phyloP scores from a whole-genome alignment of 2,113 vertebrate species.

The Alligator sinensis region DNA sequence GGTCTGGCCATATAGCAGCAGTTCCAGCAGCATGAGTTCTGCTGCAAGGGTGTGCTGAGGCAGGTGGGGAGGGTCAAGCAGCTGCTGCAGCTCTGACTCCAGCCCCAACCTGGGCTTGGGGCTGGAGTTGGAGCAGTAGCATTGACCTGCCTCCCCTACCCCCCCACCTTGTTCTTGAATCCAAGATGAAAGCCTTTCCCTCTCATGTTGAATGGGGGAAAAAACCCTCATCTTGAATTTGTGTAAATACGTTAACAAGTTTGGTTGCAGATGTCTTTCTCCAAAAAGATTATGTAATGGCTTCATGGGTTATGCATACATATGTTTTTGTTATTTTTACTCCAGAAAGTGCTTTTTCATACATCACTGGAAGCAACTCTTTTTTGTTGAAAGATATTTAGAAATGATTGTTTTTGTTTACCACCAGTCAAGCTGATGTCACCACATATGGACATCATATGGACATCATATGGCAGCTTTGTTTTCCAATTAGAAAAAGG shows the following conservation, averaged over 20 bases:
- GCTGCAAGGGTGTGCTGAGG: too few species aligned
- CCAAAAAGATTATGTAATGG: background rate
- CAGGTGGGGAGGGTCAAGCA: too few species aligned
- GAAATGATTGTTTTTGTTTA: constrained; percentile 35
- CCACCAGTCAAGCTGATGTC: background rate
- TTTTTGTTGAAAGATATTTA: constrained; percentile 6
- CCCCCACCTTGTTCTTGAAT: too few species aligned
- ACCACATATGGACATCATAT: background rate
- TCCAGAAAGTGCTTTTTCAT: background rate
- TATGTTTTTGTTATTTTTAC: constrained; percentile 7
- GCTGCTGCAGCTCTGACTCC: too few species aligned
- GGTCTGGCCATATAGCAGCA: too few species aligned
- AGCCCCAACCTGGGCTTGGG: too few species aligned
- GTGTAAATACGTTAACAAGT: background rate
- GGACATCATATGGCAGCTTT: constrained; percentile 35
- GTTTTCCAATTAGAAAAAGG: constrained; percentile 30
- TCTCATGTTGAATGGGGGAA: too few species aligned
- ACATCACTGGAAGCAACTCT: background rate
- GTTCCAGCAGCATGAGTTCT: too few species aligned
- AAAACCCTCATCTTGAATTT: too few species aligned
- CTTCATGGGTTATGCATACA: background rate
- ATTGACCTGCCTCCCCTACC: too few species aligned
- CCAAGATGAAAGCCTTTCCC: too few species aligned
- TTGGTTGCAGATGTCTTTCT: background rate
- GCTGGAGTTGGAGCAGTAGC: too few species aligned